Evolutionary conservation across 2,797 vertebrate species (phyloP).

Genomic region (Nannoperca obscura): DNA sequence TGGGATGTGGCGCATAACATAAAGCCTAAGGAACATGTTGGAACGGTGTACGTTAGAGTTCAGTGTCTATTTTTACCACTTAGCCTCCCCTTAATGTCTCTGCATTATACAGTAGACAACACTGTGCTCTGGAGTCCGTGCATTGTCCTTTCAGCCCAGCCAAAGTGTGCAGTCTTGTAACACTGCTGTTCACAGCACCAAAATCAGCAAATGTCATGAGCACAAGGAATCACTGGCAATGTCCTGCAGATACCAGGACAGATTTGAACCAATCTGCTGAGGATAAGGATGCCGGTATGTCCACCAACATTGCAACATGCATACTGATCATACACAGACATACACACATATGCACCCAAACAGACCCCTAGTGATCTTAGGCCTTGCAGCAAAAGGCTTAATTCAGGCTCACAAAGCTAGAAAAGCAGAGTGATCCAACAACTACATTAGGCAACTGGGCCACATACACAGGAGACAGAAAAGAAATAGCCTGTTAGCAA

Average conservation of each 20-base stretch:
- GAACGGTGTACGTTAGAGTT: neutral
- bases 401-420: slow-evolving; percentile 11
- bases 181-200: slow-evolving; percentile 37
- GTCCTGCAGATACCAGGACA: slow-evolving; percentile 8
- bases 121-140: slow-evolving; percentile 25
- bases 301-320: slow-evolving; percentile 1
- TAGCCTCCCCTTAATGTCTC: neutral
- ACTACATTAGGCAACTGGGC: slow-evolving; percentile 28
- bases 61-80: too few relatives aligned
- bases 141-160: slow-evolving; percentile 36
- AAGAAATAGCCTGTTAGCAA: slow-evolving; percentile 5
- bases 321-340: slow-evolving; percentile 1
- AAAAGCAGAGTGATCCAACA: slow-evolving; percentile 24
- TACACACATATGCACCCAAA: neutral
- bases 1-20: neutral
- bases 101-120: slow-evolving; percentile 6
- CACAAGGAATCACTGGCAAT: slow-evolving; percentile 27
- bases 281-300: neutral
- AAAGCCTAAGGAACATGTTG: neutral
- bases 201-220: slow-evolving; percentile 56
- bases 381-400: neutral
- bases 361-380: neutral
- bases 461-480: slow-evolving; percentile 14
- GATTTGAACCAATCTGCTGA: slow-evolving; percentile 18
- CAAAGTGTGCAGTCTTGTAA: slow-evolving; percentile 23